Evolutionary conservation across 1,140 invertebrate genomes (phyloP).

Genomic region (Heliconius hermathena): DNA sequence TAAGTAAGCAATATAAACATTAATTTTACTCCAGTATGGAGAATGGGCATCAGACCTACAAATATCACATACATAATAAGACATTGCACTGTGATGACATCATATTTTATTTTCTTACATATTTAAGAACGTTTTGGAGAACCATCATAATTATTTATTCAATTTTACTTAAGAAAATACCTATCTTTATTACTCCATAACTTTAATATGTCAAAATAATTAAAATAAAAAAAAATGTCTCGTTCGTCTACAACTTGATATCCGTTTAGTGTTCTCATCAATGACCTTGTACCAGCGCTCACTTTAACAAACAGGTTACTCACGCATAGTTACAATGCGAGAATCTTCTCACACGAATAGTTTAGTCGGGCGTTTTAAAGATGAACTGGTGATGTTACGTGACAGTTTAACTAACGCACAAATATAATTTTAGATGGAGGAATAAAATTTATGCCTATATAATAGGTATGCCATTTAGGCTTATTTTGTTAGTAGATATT

Average conservation of each 20-base stretch:
- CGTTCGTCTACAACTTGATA: constrained; percentile 31
- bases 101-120: background rate
- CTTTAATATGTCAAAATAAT: constrained; percentile 23
- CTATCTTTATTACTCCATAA: background rate
- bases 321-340: constrained; percentile 23
- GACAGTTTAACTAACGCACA: too few relatives aligned
- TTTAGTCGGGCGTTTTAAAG: constrained; percentile 1
- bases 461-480: background rate
- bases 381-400: background rate
- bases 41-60: background rate
- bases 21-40: too few relatives aligned
- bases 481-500: too few relatives aligned
- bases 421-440: too few relatives aligned
- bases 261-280: constrained; percentile 39
- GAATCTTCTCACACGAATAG: background rate
- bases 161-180: background rate
- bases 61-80: background rate
- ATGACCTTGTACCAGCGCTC: constrained; percentile 43
- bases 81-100: background rate
- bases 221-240: constrained; percentile 32
- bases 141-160: background rate
- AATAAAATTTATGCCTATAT: too few relatives aligned
- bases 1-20: too few relatives aligned
- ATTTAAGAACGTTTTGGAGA: background rate
- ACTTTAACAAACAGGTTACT: constrained; percentile 43